Conservation (phyloP, 2,797 vertebrate genomes). For the Carapus acus region DNA sequence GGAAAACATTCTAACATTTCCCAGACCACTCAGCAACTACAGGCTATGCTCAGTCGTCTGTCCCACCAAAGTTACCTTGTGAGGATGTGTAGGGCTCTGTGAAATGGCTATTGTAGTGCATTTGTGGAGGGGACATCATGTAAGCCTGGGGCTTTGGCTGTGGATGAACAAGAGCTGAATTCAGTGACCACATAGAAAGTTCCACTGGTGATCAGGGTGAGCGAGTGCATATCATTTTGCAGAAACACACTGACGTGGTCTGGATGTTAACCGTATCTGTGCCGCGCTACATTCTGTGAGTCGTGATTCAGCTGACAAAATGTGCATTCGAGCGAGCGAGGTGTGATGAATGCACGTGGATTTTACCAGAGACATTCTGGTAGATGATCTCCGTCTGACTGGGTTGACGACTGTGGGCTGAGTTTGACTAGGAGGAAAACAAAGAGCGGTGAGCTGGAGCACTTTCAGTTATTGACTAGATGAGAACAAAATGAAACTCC, state of each 20-base stretch:
- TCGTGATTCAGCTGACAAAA: too few relatives aligned
- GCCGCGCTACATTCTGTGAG: background rate
- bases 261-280: too few relatives aligned
- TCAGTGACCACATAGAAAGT: too few relatives aligned
- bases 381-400: constrained; percentile 86
- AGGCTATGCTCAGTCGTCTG: background rate
- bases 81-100: constrained; percentile 90
- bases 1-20: too few relatives aligned
- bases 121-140: constrained; percentile 87
- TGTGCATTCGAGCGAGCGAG: background rate
- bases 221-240: background rate
- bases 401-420: constrained; percentile 83
- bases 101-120: constrained; percentile 96
- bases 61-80: constrained; percentile 78
- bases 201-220: too few relatives aligned
- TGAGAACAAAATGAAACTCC: background rate
- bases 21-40: too few relatives aligned
- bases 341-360: background rate
- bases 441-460: constrained; percentile 5
- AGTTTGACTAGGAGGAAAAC: constrained; percentile 76
- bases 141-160: constrained; percentile 90
- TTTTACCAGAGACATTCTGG: constrained; percentile 91
- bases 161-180: too few relatives aligned
- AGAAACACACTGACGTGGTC: background rate
- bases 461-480: background rate